A percentile compares a stretch with the other conserved stretches of the same genome.
Evolutionary conservation across 2,113 vertebrate genomes (phyloP).

Genomic region (Strigops habroptila): DNA sequence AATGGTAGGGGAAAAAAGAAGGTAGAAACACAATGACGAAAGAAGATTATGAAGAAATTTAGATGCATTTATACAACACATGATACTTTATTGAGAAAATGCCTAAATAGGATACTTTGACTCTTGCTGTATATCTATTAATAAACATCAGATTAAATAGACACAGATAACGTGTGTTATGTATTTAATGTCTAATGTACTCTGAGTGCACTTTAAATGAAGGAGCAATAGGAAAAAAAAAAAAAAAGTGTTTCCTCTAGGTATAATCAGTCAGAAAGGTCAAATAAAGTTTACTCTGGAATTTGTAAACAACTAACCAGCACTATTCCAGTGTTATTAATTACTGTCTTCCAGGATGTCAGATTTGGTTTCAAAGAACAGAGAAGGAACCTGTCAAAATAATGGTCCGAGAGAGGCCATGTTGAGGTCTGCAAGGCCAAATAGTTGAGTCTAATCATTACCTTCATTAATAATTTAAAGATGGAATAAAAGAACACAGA

Average conservation of each 20-base stretch:
- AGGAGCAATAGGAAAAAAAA: background rate
- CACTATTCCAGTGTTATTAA: background rate
- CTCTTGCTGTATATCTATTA: background rate
- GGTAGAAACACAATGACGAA: background rate
- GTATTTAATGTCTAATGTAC: background rate
- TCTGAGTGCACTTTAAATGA: background rate
- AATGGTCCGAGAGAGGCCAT: background rate
- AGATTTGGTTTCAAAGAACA: conserved; percentile 34
- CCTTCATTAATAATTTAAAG: background rate
- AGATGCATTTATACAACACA: background rate
- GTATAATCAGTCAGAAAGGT: background rate
- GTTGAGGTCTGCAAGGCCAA: background rate
- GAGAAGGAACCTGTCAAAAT: conserved; percentile 10
- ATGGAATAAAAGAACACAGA: background rate
- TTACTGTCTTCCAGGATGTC: background rate
- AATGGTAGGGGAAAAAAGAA: background rate
- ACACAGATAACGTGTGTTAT: background rate
- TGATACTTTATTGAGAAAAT: background rate
- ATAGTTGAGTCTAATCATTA: background rate
- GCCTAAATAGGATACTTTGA: background rate
- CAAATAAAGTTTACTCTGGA: conserved; percentile 25
- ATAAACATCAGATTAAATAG: background rate
- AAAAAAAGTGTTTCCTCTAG: background rate
- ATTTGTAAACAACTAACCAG: conserved; percentile 27
- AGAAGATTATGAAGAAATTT: background rate